Evolutionary conservation across 2,888 invertebrate species (phyloP).

Genomic region (Hyppa rectilinea): DNA sequence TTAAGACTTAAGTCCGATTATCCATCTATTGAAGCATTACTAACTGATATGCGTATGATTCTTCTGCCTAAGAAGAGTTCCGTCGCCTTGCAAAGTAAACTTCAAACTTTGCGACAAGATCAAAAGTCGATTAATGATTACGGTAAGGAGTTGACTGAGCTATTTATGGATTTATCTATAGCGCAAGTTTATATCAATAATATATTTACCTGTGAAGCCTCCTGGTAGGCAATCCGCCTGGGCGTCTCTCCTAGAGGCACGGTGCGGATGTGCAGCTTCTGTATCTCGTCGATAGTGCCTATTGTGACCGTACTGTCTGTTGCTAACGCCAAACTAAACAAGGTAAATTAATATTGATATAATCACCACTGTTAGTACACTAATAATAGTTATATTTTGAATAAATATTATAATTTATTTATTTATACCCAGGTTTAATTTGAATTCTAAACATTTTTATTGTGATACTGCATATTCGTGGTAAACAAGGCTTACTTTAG

Average conservation of each 20-base stretch:
- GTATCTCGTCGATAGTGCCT: conserved; percentile 99
- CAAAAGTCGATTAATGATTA: too few species aligned
- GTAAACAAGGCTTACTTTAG: neutral
- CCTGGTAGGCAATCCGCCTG: conserved; percentile 98
- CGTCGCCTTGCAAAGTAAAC: too few species aligned
- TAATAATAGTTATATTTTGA: neutral
- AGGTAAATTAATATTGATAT: neutral
- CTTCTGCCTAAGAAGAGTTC: too few species aligned
- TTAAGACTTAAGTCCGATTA: too few species aligned
- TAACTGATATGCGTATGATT: too few species aligned
- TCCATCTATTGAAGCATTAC: too few species aligned
- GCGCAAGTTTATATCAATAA: too few species aligned
- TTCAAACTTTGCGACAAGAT: too few species aligned
- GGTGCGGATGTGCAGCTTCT: conserved; percentile 98
- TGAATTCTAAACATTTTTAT: neutral
- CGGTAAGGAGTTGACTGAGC: too few species aligned
- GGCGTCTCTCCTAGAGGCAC: conserved; percentile 99
- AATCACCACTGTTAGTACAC: neutral
- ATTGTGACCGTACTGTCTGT: conserved; percentile 97
- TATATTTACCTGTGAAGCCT: conserved; percentile 93
- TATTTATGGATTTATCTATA: too few species aligned
- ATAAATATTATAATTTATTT: neutral
- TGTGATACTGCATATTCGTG: neutral
- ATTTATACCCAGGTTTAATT: neutral
- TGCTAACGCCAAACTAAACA: conserved; percentile 94